Evolutionary conservation across 2,797 vertebrate genomes (phyloP).

Genomic region (Borostomias antarcticus): DNA sequence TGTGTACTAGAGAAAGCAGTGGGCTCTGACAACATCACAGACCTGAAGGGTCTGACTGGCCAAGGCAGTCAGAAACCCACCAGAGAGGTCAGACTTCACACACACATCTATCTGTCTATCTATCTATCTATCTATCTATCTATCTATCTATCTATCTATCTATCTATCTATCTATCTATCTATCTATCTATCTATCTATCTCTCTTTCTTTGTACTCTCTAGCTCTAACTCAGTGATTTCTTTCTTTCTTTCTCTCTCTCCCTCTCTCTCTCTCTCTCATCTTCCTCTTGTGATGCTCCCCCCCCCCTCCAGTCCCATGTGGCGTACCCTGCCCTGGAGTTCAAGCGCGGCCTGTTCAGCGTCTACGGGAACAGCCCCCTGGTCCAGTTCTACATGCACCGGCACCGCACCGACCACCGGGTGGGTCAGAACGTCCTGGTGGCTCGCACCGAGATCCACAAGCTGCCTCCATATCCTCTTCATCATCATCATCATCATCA

Average conservation of each 20-base stretch:
- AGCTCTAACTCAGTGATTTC: background rate
- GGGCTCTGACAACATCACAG: conserved; percentile 2
- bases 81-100: conserved; percentile 25
- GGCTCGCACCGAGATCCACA: conserved; percentile 47
- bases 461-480: conserved; percentile 31
- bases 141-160: too few species aligned
- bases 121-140: background rate
- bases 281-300: conserved; percentile 15
- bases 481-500: too few species aligned
- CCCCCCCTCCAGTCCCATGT: conserved; percentile 48
- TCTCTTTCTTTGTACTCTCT: background rate
- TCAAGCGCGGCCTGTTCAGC: conserved; percentile 56
- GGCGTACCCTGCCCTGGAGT: conserved; percentile 34
- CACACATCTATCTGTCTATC: background rate
- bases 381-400: conserved; percentile 56
- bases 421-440: conserved; percentile 47
- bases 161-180: background rate
- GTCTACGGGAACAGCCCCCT: conserved; percentile 57
- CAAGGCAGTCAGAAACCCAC: background rate
- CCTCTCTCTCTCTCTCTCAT: background rate
- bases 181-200: background rate
- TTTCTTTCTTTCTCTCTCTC: background rate
- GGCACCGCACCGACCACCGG: conserved; percentile 10
- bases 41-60: conserved; percentile 8
- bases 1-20: background rate